Evolutionary conservation across 2,888 invertebrate species (phyloP), one percentile per base, ranked within the genome.

Genomic region (Gonocerus acuteangulatus): DNA sequence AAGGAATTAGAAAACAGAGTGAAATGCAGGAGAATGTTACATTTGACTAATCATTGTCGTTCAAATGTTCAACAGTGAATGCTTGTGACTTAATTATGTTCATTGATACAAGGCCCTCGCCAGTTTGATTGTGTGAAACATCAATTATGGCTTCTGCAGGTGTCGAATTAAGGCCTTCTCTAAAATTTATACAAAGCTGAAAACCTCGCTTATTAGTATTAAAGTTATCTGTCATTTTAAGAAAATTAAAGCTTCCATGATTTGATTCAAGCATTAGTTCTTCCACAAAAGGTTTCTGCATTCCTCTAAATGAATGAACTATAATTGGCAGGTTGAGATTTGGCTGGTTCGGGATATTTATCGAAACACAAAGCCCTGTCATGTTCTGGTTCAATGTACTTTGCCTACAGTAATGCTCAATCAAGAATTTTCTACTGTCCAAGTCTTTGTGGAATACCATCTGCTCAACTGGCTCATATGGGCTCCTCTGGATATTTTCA

Each of bases 361-460:
- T 32, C 7, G 39, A 19, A 23, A 57, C 44, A 16, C 23, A n/a
- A 16, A 59, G 34, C 1, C 48, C 59, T 19, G 59, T 59, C 36
- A 59, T 59, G 22, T 59, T 34, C 15, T 59, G 34, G 23, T 59
- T 59, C n/a, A 44, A 36, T 18, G 44, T 59, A 21, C 16, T 39
- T 19, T 21, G 34, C 32, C 21, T 34, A 13, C 27, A 18, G n/a
- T 48, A 59, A 22, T 45, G 23, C 19, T 59, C 59, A 48, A 27
- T 36, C 18, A 39, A 39, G 11, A 7, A 15, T 3, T n/a, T 16
- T 13, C 13, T 21, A 39, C 16, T 48, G 18, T 48, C 45, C 11
- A 34, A 4, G 44, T 47, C 42, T 15, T 16, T 11, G 13, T 27
- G 27, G 32, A 21, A 18, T 16, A n/a, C n/a, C 13, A 11, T 32